A percentile compares a stretch with the other conserved stretches of the same genome.
Conservation (phyloP, 92 coral and sea anemone species). For the Umimayanthus chanpuru region DNA sequence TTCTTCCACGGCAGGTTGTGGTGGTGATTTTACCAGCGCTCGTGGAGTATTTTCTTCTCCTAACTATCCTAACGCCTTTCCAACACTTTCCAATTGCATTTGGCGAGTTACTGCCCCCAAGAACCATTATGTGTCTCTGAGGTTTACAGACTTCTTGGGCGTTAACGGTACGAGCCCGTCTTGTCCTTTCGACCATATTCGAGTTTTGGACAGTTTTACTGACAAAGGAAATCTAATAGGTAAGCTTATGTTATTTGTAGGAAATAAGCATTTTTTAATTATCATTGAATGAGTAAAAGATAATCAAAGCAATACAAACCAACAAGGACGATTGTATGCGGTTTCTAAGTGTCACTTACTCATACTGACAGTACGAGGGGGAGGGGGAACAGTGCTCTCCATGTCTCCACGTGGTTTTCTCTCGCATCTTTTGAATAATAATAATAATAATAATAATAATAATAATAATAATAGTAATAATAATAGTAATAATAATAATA, state of each 20-base stretch:
- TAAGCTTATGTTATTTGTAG: background rate
- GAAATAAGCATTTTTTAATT: background rate
- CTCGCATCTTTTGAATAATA: no score
- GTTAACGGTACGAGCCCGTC: conserved; percentile 69
- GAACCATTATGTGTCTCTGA: conserved; percentile 74
- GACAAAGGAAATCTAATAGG: conserved; percentile 61
- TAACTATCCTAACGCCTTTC: conserved; percentile 78
- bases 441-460: no score
- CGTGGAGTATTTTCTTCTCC: conserved; percentile 75
- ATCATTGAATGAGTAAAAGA: background rate
- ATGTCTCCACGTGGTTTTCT: no score
- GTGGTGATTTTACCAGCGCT: conserved; percentile 64
- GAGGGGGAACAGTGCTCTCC: no score
- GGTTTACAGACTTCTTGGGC: conserved; percentile 75
- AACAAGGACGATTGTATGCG: no score
- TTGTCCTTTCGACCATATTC: conserved; percentile 73
- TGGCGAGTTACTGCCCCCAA: conserved; percentile 84
- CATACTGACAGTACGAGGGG: no score
- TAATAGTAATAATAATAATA: no score
- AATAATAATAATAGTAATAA: no score
- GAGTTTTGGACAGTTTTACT: conserved; percentile 72
- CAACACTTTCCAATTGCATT: conserved; percentile 72
- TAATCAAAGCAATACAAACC: background rate
- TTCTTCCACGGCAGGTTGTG: conserved; percentile 81
- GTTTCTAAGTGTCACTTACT: no score